These are phyloP conservation scores for Gymnoscopelus braueri DNA, from an alignment of 2,797 vertebrate species.

Conservation along the genomic window DNA sequence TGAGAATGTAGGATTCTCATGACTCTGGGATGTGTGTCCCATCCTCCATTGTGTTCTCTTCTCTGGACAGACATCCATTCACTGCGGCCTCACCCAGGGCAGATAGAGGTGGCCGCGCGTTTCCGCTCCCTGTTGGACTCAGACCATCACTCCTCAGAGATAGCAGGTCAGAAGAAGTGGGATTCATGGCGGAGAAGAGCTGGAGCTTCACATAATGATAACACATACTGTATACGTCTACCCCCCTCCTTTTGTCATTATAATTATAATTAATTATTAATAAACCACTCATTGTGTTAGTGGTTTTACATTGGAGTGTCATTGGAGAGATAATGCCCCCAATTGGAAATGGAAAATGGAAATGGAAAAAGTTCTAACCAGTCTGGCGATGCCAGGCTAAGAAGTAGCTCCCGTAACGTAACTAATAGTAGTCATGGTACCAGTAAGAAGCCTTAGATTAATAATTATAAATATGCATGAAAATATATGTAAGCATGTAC, in stretches of 20 bases:
- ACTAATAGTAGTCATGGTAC: no score
- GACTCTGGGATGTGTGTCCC: neutral
- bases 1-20: neutral
- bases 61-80: constrained; percentile 94
- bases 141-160: constrained; percentile 96
- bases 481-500: no score
- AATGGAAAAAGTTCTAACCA: no score
- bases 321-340: no score
- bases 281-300: no score
- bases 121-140: constrained; percentile 96
- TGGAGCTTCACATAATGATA: neutral
- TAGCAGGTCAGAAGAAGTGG: constrained; percentile 86
- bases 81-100: constrained; percentile 92
- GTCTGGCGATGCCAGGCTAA: no score
- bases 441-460: no score
- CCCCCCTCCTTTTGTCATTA: neutral
- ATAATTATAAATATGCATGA: no score
- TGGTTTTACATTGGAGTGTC: no score
- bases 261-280: neutral
- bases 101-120: constrained; percentile 93
- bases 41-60: neutral
- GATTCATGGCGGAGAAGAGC: no score
- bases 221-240: neutral
- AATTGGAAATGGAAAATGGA: no score
- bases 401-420: no score